These are phyloP conservation scores for Drosophila auraria DNA, from an alignment of 1,140 invertebrate genomes.

Conservation along the genomic window DNA sequence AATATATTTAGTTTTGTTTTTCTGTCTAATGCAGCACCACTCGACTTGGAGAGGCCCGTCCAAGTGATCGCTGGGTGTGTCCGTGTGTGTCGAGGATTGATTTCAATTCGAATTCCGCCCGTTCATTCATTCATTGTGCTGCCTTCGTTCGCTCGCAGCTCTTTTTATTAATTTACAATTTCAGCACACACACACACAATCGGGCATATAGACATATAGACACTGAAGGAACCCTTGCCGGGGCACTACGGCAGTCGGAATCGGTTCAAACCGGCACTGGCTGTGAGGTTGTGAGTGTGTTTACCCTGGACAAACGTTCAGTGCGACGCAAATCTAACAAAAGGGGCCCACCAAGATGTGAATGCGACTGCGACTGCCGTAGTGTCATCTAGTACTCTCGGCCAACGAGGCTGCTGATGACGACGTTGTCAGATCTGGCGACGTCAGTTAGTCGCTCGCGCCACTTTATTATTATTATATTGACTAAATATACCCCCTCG, in stretches of 20 bases:
- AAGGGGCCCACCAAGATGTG: slow-evolving; percentile 33
- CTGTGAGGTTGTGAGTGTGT: slow-evolving; percentile 35
- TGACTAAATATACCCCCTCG: slow-evolving; percentile 31
- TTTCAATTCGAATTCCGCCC: slow-evolving; percentile 77
- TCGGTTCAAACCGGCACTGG: slow-evolving; percentile 73
- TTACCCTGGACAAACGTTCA: slow-evolving; percentile 64
- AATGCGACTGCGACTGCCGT: slow-evolving; percentile 11
- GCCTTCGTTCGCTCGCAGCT: slow-evolving; percentile 40
- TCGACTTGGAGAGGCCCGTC: slow-evolving; percentile 40
- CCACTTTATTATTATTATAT: slow-evolving; percentile 36
- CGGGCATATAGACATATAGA: slow-evolving; percentile 17
- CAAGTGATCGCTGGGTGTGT: slow-evolving; percentile 28
- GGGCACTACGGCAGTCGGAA: slow-evolving; percentile 56
- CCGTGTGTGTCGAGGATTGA: slow-evolving; percentile 65
- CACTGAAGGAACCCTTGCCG: slow-evolving; percentile 37
- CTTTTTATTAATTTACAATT: slow-evolving; percentile 82
- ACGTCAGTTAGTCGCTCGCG: slow-evolving; percentile 51
- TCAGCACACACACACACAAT: slow-evolving; percentile 51
- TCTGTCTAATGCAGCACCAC: slow-evolving; percentile 45
- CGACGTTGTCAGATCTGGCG: slow-evolving; percentile 32
- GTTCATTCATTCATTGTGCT: slow-evolving; percentile 74
- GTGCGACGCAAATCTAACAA: slow-evolving; percentile 78
- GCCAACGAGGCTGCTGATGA: slow-evolving; percentile 33
- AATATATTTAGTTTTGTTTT: slow-evolving; percentile 14
- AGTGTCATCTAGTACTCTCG: slow-evolving; percentile 31